Evolutionary conservation across 2,888 invertebrate genomes (phyloP).

Genomic region (Eristalinus aeneus): DNA sequence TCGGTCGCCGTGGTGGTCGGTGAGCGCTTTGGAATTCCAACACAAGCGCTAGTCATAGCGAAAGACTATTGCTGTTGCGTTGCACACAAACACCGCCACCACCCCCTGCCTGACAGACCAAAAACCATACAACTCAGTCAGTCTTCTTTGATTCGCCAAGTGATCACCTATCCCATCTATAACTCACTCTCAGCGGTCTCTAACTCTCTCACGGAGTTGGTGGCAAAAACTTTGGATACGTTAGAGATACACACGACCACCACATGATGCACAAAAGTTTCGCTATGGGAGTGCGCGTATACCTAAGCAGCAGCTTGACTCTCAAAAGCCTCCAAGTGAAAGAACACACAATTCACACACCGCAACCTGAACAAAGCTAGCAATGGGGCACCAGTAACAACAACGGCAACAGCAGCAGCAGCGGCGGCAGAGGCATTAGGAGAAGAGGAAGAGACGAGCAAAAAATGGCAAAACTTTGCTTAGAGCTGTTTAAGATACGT

Average conservation of each 20-base stretch:
- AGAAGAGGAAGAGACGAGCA: background rate
- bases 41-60: constrained; percentile 35
- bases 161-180: constrained; percentile 67
- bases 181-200: constrained; percentile 21
- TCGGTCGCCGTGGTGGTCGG: constrained; percentile 10
- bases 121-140: constrained; percentile 8
- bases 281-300: constrained; percentile 39
- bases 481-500: constrained; percentile 55
- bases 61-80: constrained; percentile 38
- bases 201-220: constrained; percentile 39
- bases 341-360: constrained; percentile 54
- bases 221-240: constrained; percentile 24
- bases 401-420: background rate
- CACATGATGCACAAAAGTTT: constrained; percentile 50
- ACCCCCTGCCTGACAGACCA: constrained; percentile 21
- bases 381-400: too few relatives aligned
- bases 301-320: constrained; percentile 34
- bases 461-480: constrained; percentile 63
- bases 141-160: constrained; percentile 40
- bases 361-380: background rate
- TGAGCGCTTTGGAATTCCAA: constrained; percentile 59
- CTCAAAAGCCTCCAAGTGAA: constrained; percentile 69
- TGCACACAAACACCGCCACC: constrained; percentile 42
- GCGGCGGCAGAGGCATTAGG: background rate
- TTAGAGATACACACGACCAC: background rate